Evolutionary conservation across 1,140 invertebrate species (phyloP).

Genomic region (Liolophura sinensis): DNA sequence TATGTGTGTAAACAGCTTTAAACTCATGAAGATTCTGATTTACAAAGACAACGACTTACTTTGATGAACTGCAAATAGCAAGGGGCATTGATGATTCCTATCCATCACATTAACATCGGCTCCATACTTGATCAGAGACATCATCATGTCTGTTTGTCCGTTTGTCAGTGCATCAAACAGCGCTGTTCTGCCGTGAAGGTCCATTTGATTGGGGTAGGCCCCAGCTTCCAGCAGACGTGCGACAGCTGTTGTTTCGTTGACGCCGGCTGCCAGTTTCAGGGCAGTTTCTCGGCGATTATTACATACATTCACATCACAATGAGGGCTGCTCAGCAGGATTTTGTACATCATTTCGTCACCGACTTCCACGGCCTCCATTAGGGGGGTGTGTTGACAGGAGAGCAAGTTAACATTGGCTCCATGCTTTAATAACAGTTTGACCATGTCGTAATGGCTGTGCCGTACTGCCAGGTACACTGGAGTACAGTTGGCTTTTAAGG

Average conservation of each 20-base stretch:
- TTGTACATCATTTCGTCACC: conserved; percentile 17
- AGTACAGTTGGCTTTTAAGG: too few species aligned
- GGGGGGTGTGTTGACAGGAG: conserved; percentile 7
- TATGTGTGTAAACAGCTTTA: neutral
- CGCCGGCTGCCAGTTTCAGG: conserved; percentile 18
- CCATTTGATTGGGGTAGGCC: conserved; percentile 14
- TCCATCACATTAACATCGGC: conserved; percentile 32
- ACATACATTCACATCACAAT: conserved; percentile 20
- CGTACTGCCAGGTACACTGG: too few species aligned
- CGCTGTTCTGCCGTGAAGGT: conserved; percentile 16
- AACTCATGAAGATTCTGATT: neutral
- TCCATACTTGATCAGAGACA: conserved; percentile 23
- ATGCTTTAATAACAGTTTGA: neutral
- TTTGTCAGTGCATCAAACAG: conserved; percentile 25
- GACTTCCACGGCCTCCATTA: conserved; percentile 29
- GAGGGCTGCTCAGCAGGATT: conserved; percentile 16
- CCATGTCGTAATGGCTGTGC: neutral
- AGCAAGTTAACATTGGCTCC: neutral
- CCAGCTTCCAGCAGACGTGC: conserved; percentile 17
- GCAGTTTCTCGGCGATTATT: conserved; percentile 25
- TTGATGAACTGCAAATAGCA: conserved; percentile 43
- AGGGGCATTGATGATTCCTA: conserved; percentile 22
- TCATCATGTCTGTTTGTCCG: conserved; percentile 24
- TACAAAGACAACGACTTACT: conserved; percentile 18
- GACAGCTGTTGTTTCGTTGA: conserved; percentile 17